Evolutionary conservation across 2,113 vertebrate species (phyloP).

Genomic region (Notothenia coriiceps): DNA sequence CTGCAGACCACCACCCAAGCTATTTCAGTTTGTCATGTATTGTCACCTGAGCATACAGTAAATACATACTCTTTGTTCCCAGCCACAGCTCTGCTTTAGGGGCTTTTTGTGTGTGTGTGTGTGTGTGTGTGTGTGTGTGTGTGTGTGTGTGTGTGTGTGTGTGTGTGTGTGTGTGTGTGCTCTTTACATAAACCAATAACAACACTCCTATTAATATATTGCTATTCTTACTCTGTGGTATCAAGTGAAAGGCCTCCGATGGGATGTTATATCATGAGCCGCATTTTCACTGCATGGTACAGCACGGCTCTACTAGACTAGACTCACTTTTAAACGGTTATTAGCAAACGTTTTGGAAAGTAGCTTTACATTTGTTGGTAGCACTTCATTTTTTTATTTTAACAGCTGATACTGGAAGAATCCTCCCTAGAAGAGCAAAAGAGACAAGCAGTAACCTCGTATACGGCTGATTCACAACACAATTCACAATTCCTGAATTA

Average conservation of each 20-base stretch:
- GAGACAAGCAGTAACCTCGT: too few species aligned
- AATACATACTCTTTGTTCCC: slow-evolving; percentile 77
- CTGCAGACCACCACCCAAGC: slow-evolving; percentile 73
- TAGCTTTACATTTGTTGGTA: background rate
- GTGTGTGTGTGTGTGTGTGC: background rate
- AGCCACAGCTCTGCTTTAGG: slow-evolving; percentile 48
- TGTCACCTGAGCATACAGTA: slow-evolving; percentile 77
- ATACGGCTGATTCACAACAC: too few species aligned
- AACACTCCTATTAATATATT: slow-evolving; percentile 49
- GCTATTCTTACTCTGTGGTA: slow-evolving; percentile 31
- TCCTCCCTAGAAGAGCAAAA: too few species aligned
- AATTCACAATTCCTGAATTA: too few species aligned
- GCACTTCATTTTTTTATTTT: background rate
- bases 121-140: slow-evolving; percentile 19
- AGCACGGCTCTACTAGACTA: background rate
- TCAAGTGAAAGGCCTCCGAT: slow-evolving; percentile 36
- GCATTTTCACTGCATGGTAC: background rate
- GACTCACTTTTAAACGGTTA: background rate
- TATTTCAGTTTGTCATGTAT: slow-evolving; percentile 80
- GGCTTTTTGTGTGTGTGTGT: slow-evolving; percentile 46
- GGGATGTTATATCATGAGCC: background rate
- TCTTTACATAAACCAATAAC: slow-evolving; percentile 41
- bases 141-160: slow-evolving; percentile 19
- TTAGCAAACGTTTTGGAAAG: background rate
- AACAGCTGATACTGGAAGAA: background rate